phyloP scores from a whole-genome alignment of 2,113 vertebrate species.

The Pseudorhombus dupliciocellatus region DNA sequence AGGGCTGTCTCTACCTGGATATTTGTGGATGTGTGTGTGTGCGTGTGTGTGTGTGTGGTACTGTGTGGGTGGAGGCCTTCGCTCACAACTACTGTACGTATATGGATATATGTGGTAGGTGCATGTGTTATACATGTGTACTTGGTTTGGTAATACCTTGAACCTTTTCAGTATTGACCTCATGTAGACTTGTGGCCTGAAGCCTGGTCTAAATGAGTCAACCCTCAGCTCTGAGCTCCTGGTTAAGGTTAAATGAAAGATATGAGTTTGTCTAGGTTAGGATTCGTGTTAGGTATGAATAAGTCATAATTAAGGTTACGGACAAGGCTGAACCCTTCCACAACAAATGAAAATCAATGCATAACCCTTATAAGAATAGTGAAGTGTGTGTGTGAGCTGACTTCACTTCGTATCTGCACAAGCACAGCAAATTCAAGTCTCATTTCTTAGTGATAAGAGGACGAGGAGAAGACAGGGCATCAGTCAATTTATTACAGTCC shows the following conservation, averaged over 20 bases:
- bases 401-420: conserved; percentile 12
- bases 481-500: conserved; percentile 62
- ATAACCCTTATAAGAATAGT: not conserved
- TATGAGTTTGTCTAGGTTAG: no score
- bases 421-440: conserved; percentile 14
- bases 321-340: not conserved
- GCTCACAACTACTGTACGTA: conserved; percentile 19
- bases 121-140: not conserved
- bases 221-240: not conserved
- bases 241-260: no score
- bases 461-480: conserved; percentile 25
- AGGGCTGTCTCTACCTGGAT: conserved; percentile 65
- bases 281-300: no score
- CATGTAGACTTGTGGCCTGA: no score
- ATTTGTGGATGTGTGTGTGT: conserved; percentile 34
- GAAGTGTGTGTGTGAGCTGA: conserved; percentile 3
- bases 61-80: conserved; percentile 26
- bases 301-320: no score
- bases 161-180: not conserved
- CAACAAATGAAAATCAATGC: not conserved
- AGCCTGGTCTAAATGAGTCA: not conserved
- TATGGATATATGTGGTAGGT: not conserved
- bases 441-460: conserved; percentile 33
- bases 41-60: conserved; percentile 3
- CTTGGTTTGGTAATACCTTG: not conserved